These are phyloP conservation scores for Trachelipus rathkii DNA, from an alignment of 1,140 invertebrate genomes.

Conservation along the genomic window DNA sequence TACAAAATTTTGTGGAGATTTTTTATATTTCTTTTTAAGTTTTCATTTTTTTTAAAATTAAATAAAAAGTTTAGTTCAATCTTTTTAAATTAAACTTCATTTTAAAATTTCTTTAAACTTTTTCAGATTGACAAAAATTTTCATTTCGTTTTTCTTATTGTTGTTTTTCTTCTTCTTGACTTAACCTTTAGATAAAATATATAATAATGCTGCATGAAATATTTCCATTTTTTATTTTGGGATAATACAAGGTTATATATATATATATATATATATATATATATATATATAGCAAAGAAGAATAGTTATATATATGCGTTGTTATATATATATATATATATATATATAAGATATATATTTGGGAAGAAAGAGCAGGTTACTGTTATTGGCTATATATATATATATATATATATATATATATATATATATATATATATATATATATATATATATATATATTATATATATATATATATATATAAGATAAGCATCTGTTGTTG, in stretches of 20 bases:
- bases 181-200: too few species aligned
- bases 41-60: background rate
- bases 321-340: background rate
- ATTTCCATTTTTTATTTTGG: too few species aligned
- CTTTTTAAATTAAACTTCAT: background rate
- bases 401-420: background rate
- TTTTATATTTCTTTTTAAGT: too few species aligned
- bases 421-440: constrained; percentile 3
- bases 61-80: background rate
- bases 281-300: constrained; percentile 2
- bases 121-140: background rate
- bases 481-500: too few species aligned
- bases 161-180: too few species aligned
- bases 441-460: constrained; percentile 10
- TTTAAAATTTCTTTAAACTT: background rate
- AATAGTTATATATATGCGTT: background rate
- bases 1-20: too few species aligned
- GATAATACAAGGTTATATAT: too few species aligned
- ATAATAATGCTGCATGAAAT: too few species aligned
- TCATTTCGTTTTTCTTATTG: too few species aligned
- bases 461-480: background rate
- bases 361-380: too few species aligned
- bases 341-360: constrained; percentile 1
- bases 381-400: background rate
- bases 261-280: constrained; percentile 12